Evolutionary conservation across 2,797 vertebrate species (phyloP), one percentile per base, ranked within the genome.

Genomic region (Scolopax rusticola): DNA sequence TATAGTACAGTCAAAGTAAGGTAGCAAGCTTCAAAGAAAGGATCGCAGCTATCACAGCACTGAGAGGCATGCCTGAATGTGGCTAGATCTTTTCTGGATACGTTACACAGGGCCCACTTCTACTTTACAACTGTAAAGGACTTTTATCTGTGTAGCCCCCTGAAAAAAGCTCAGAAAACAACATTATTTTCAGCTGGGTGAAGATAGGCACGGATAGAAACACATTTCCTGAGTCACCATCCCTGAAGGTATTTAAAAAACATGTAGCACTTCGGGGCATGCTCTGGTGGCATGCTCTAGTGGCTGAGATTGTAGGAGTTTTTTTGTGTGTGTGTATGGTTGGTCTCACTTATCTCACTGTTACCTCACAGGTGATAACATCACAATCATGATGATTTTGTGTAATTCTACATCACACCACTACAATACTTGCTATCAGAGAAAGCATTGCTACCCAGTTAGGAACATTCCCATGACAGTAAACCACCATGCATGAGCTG

Each of bases 401-500:
- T 48, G 47, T 48, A 48, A 0, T 33, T 43, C 40, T 28, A 15
- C 40, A 75, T 20, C 50, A 79, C 43, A 21, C 61, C 32, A 78
- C 14, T 38, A 50, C 27, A 27, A 2, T 43, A 68, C 15, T 3
- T 47, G 56, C 38, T 82, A 61, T 24, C 61, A 82, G 36, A 87
- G 51, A n/a, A 61, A 67, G 53, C 50, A 70, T 17, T 69, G 38
- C 59, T 64, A 77, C 56, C 28, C 59, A 47, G 21, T 48, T 56
- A n/a, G 1, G 7, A 65, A n/a, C 41, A 30, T 1, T 59, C n/a
- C 21, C 0, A 0, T 41, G 68, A 50, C 21, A 47, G 40, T 23
- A 60, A 65, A 45, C 47, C 23, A 57, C 16, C 30, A 21, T 40
- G n/a, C 21, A 20, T 10, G 25, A 80, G 45, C 71, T 61, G 30